Evolutionary conservation across 1,140 invertebrate genomes (phyloP), one percentile per base, ranked within the genome.

Genomic region (Trinorchestia longiramus): DNA sequence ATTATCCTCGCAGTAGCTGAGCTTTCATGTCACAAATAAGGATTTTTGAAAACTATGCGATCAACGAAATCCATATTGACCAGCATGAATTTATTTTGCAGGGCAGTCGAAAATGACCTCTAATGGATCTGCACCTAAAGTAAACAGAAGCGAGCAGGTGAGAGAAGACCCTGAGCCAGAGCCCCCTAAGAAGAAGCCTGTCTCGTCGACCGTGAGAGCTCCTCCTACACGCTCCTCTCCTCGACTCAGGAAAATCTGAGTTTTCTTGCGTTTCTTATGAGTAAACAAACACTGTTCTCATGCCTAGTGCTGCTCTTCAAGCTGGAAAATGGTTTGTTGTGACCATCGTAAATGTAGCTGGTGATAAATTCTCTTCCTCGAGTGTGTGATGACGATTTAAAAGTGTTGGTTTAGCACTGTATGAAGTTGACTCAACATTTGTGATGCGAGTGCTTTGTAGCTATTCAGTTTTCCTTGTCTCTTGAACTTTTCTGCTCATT

Each of bases 181-280:
- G 36, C 3, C 88, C 41, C 4, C 88, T 4, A 90, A 90, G 88
- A 90, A 90, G 41, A 42, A 41, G 41, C 4, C 88, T 3, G 43
- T 90, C 88, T 42, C 88, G 43, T 42, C 88, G 4, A 11, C 88
- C 23, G 87, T 87, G 36, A 87, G 87, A 87, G n/a, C 41, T 11
- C 41, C 88, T 15, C 88, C 88, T 28, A 90, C n/a, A 17, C 23
- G 43, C 15, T 90, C 88, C 41, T 90, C 88, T 42, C 41, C 88
- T 42, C 4, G 88, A 41, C 88, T 90, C 88, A 90, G 88, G 28
- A 90, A 90, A 41, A 90, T 90, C 88, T 90, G 36, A 90, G 88
- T 4, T 36, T n/a, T n/a, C 87, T 36, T 87, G 87, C 87, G 41
- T 41, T n/a, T 36, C 88, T 90, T 36, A 42, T 17, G 11, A 8